A percentile compares a stretch with the other conserved stretches of the same genome.
Evolutionary conservation across 2,888 invertebrate genomes (phyloP).

Genomic region (Chelonus formosanus): DNA sequence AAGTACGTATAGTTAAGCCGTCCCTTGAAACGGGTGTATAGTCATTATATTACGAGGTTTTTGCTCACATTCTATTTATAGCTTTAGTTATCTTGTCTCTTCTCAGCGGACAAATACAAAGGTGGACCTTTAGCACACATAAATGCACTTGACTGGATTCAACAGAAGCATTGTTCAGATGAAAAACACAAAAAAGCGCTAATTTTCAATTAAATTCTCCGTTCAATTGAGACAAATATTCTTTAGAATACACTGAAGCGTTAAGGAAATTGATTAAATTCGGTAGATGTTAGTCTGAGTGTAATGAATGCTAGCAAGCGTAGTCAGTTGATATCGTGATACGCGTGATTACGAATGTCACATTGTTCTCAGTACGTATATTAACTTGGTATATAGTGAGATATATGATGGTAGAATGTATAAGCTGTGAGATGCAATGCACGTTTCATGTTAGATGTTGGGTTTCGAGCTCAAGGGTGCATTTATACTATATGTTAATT

Average conservation of each 20-base stretch:
- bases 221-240: too few relatives aligned
- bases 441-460: background rate
- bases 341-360: constrained; percentile 41
- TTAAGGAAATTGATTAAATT: constrained; percentile 16
- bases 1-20: too few relatives aligned
- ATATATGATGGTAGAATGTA: background rate
- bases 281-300: constrained; percentile 5
- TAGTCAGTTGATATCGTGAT: constrained; percentile 35
- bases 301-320: background rate
- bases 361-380: constrained; percentile 30
- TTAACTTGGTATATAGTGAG: constrained; percentile 1
- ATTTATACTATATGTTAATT: constrained; percentile 5
- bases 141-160: constrained; percentile 11
- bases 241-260: background rate
- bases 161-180: constrained; percentile 1
- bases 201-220: too few relatives aligned
- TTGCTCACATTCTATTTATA: too few relatives aligned
- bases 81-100: background rate
- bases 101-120: constrained; percentile 15
- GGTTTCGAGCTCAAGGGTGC: background rate
- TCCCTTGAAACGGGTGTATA: too few relatives aligned
- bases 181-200: too few relatives aligned
- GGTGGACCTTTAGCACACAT: constrained; percentile 16
- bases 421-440: background rate
- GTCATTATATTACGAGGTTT: too few relatives aligned